Base-by-base conservation (phyloP, 2,113 vertebrate species). In the Elachura formosa region DNA sequence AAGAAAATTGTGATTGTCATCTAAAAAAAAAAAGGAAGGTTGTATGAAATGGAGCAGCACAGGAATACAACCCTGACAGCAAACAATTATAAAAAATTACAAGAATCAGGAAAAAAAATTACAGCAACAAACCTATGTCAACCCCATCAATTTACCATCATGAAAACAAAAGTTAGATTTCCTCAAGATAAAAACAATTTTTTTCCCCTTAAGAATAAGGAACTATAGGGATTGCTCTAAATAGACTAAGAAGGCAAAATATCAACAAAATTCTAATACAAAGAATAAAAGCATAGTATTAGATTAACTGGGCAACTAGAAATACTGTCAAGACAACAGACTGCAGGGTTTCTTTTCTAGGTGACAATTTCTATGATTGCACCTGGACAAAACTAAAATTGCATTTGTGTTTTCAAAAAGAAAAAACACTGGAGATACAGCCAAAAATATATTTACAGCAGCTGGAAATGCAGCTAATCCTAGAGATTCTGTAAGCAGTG, bases 1-100 rank as follows among this genome's bases (percentile, higher is more conserved):
- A 83, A 99, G 98, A 96, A 99, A 99, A 95, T 95, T 69, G 15
- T 99, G 98, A 46, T 98, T 99, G 43, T 99, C 98, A 82, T 99
- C 99, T 99, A 97, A 76, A 97, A 80, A 18, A 80, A 18, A 93
- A 92, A 96, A 86, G 77, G 77, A 93, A 96, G 52, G 38, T 40
- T 74, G 2, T 12, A 64, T 63, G 59, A 79, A 90, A 83, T 81
- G 41, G 52, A 66, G 74, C 68, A 63, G 51, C 56, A 93, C 26
- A 56, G 43, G 22, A 87, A 81, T 17, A 89, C 49, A 83, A 68
- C 29, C 24, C 54, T 28, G 15, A 24, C 62, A 93, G 62, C 38
- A 84, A 89, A 38, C 15, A 62, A 10, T 24, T 31, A 84, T 5
- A 34, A 79, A 69, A 83, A 75, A 38, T 36, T 0, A 88, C 6